Evolutionary conservation across 2,888 invertebrate genomes (phyloP).

Genomic region (Anagyrus pseudococci): DNA sequence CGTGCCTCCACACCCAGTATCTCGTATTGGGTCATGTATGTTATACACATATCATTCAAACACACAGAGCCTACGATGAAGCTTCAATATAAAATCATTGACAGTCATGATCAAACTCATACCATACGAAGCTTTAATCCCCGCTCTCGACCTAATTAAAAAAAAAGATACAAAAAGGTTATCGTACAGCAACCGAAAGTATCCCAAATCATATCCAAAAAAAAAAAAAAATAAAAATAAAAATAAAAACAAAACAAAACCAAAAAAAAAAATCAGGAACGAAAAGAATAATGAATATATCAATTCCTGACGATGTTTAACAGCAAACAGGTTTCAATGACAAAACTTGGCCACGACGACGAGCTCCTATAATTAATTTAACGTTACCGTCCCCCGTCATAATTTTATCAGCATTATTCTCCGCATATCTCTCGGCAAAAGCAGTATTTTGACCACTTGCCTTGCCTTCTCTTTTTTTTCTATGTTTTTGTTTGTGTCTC

Average conservation of each 20-base stretch:
- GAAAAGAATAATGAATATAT: conserved; percentile 1
- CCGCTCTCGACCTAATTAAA: conserved; percentile 1
- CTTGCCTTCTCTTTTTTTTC: conserved; percentile 51
- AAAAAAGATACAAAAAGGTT: no score
- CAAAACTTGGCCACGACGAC: conserved; percentile 30
- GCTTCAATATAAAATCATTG: conserved; percentile 3
- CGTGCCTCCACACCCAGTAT: conserved; percentile 9
- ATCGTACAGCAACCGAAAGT: no score
- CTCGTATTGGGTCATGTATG: neutral
- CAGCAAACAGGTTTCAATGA: conserved; percentile 27
- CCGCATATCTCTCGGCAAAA: conserved; percentile 39
- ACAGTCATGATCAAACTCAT: neutral
- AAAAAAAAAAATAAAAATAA: no score
- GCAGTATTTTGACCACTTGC: conserved; percentile 55
- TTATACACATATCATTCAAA: conserved; percentile 4
- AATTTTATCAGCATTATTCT: conserved; percentile 22
- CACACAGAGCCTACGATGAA: conserved; percentile 2
- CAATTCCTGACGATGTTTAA: conserved; percentile 11
- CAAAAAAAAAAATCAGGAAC: conserved; percentile 9
- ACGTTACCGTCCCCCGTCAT: neutral
- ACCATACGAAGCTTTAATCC: conserved; percentile 4
- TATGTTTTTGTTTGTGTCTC: conserved; percentile 50
- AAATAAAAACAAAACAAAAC: no score
- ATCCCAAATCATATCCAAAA: no score
- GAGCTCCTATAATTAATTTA: conserved; percentile 4